These are phyloP conservation scores for Ceratosolen solmsi DNA, from an alignment of 1,140 invertebrate species.

Conservation along the genomic window DNA sequence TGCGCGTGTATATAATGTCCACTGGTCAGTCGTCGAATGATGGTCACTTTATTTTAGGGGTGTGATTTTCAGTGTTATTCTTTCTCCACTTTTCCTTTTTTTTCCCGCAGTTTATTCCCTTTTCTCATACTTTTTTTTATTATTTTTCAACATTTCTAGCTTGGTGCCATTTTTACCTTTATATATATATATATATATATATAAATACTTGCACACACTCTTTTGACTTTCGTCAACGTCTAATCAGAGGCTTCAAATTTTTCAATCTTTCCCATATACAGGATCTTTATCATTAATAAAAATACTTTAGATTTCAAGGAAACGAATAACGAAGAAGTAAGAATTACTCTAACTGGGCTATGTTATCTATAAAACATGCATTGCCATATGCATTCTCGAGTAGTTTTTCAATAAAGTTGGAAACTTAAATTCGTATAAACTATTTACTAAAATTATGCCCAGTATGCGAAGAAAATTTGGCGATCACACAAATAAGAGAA, in stretches of 20 bases:
- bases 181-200: background rate
- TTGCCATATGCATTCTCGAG: too few species aligned
- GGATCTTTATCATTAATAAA: background rate
- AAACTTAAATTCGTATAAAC: too few species aligned
- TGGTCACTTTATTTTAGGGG: constrained; percentile 52
- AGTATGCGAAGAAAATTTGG: too few species aligned
- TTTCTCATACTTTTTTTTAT: background rate
- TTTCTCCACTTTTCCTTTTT: constrained; percentile 47
- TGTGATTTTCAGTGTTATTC: constrained; percentile 51
- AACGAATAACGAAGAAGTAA: too few species aligned
- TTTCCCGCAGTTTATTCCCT: constrained; percentile 23
- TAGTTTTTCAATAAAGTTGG: too few species aligned
- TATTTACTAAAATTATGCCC: too few species aligned
- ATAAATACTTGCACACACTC: too few species aligned
- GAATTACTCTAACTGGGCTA: too few species aligned
- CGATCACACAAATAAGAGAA: background rate
- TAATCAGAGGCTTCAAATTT: background rate
- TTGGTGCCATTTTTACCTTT: background rate
- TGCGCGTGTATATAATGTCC: background rate
- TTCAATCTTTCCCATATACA: background rate
- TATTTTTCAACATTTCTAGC: background rate
- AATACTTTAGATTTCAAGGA: too few species aligned
- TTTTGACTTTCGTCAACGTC: too few species aligned
- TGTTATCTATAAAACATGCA: too few species aligned
- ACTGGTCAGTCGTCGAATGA: constrained; percentile 3